A percentile compares a stretch with the other conserved stretches of the same genome.
phyloP scores from a whole-genome alignment of 2,888 invertebrate species.

The Lomographa bimaculata region DNA sequence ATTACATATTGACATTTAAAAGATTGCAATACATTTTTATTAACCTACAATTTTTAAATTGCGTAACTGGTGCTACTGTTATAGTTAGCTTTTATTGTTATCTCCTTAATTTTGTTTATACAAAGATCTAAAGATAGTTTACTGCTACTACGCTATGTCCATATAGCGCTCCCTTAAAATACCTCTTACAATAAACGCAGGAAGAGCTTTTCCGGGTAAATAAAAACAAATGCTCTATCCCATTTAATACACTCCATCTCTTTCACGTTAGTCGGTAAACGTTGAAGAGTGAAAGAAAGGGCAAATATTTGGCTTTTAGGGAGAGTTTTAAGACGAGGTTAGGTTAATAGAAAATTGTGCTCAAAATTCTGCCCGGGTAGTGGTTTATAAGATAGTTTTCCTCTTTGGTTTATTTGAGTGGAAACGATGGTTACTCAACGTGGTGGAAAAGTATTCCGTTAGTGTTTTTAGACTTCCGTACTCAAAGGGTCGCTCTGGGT shows the following conservation, averaged over 20 bases:
- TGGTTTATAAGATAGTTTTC: constrained; percentile 9
- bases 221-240: constrained; percentile 46
- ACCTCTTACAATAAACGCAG: constrained; percentile 29
- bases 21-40: no score
- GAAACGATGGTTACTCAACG: constrained; percentile 4
- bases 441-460: constrained; percentile 2
- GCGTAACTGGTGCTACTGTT: no score
- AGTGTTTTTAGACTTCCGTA: no score
- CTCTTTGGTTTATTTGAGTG: constrained; percentile 7
- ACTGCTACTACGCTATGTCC: no score
- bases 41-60: no score
- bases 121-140: no score
- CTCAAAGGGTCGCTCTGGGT: no score
- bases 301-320: constrained; percentile 13
- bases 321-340: constrained; percentile 9
- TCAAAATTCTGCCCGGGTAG: constrained; percentile 18
- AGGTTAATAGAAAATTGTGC: constrained; percentile 22
- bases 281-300: constrained; percentile 7
- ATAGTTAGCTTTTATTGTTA: no score
- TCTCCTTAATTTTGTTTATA: no score
- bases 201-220: constrained; percentile 37
- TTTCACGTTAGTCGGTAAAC: constrained; percentile 8
- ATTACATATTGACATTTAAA: no score
- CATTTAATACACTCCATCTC: constrained; percentile 33
- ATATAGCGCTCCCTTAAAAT: constrained; percentile 14